phyloP scores from a whole-genome alignment of 2,797 vertebrate genomes.

The Microchirus variegatus region DNA sequence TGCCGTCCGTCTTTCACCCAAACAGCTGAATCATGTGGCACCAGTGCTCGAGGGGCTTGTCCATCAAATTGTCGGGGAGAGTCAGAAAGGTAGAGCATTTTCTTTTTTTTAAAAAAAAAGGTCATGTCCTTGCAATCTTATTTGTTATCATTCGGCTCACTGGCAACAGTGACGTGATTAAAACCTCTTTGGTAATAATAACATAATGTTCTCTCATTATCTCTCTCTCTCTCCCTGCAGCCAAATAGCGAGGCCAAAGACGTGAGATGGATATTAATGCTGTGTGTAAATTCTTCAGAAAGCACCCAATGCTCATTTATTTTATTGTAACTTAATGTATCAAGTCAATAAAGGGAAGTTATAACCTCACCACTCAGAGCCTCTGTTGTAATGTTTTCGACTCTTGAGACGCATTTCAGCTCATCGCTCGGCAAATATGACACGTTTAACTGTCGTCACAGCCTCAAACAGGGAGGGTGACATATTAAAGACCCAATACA shows the following conservation, averaged over 20 bases:
- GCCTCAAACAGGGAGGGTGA: too few relatives aligned
- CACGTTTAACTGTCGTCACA: too few relatives aligned
- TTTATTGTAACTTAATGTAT: slow-evolving; percentile 65
- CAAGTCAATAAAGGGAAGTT: slow-evolving; percentile 62
- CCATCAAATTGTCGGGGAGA: slow-evolving; percentile 66
- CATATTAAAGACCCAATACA: too few relatives aligned
- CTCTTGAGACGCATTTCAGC: background rate
- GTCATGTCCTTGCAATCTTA: background rate
- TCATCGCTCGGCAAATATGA: background rate
- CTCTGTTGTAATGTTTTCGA: slow-evolving; percentile 11
- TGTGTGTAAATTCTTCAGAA: slow-evolving; percentile 59
- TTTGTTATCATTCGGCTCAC: slow-evolving; percentile 9
- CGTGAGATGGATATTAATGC: slow-evolving; percentile 7
- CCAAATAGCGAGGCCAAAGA: slow-evolving; percentile 40
- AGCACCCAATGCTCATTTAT: slow-evolving; percentile 43
- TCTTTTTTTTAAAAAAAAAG: background rate
- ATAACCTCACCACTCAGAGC: slow-evolving; percentile 26
- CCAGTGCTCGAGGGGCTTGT: slow-evolving; percentile 69
- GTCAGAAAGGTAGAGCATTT: slow-evolving; percentile 51
- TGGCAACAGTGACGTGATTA: slow-evolving; percentile 19
- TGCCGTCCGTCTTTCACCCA: slow-evolving; percentile 61
- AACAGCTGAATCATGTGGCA: slow-evolving; percentile 66
- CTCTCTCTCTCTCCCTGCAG: slow-evolving; percentile 46
- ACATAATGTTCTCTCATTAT: slow-evolving; percentile 16
- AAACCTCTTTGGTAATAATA: slow-evolving; percentile 15